A percentile compares a stretch with the other conserved stretches of the same genome.
Evolutionary conservation across 2,888 invertebrate genomes (phyloP).

Genomic region (Eupithecia pulchellata): DNA sequence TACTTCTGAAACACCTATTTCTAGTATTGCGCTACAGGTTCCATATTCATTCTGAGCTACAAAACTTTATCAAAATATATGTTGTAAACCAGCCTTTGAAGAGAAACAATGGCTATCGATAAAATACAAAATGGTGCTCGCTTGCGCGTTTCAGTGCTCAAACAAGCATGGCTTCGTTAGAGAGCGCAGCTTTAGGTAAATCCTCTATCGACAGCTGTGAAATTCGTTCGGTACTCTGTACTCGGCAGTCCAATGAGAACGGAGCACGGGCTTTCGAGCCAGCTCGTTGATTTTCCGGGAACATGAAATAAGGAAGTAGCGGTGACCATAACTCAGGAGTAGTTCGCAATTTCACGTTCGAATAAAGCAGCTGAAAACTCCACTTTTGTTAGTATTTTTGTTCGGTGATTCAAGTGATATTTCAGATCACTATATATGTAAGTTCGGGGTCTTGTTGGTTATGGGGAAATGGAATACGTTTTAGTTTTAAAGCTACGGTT

Average conservation of each 20-base stretch:
- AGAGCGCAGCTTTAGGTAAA: conserved; percentile 62
- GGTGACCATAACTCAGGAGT: conserved; percentile 20
- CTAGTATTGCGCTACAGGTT: conserved; percentile 18
- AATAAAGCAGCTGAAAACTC: conserved; percentile 21
- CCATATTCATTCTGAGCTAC: conserved; percentile 20
- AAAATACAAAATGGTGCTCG: conserved; percentile 53
- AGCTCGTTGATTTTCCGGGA: conserved; percentile 38
- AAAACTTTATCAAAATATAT: conserved; percentile 37
- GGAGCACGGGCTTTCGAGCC: conserved; percentile 47
- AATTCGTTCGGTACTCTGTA: conserved; percentile 59
- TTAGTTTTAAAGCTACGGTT: background rate
- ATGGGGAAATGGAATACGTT: background rate
- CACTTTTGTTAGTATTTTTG: conserved; percentile 11
- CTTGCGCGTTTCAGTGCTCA: conserved; percentile 50
- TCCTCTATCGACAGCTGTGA: conserved; percentile 64
- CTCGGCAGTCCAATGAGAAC: conserved; percentile 54
- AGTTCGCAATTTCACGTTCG: conserved; percentile 25
- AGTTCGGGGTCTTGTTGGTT: background rate
- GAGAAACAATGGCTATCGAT: conserved; percentile 49
- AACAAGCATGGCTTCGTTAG: conserved; percentile 69
- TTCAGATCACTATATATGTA: background rate
- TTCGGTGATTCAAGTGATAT: conserved; percentile 3
- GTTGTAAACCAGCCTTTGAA: conserved; percentile 32
- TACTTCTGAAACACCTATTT: conserved; percentile 16
- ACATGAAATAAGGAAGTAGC: conserved; percentile 29